Evolutionary conservation across 2,888 invertebrate genomes (phyloP).

Genomic region (Anaspis maculata): DNA sequence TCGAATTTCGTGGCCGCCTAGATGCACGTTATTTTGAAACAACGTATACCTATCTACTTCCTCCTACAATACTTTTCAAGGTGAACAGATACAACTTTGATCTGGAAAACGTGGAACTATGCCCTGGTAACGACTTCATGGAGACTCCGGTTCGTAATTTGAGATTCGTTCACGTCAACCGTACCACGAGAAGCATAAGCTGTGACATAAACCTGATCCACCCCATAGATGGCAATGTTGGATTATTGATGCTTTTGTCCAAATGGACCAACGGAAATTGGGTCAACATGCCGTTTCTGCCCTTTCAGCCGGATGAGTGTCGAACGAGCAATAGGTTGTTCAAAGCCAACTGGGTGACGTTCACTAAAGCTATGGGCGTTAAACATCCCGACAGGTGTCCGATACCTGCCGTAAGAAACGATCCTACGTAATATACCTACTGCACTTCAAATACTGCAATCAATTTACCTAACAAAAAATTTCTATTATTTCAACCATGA

Average conservation of each 20-base stretch:
- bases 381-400: constrained; percentile 1
- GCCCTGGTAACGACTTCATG: constrained; percentile 11
- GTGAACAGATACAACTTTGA: no score
- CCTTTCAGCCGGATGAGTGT: constrained; percentile 2
- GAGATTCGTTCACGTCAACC: constrained; percentile 8
- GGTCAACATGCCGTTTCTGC: constrained; percentile 14
- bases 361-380: background rate
- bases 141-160: constrained; percentile 9
- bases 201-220: constrained; percentile 9
- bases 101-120: constrained; percentile 2
- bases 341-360: background rate
- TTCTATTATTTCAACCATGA: background rate
- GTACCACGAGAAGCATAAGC: constrained; percentile 14
- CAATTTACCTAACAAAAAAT: background rate
- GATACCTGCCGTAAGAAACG: constrained; percentile 1
- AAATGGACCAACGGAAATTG: constrained; percentile 15
- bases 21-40: no score
- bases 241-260: constrained; percentile 8
- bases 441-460: no score
- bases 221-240: constrained; percentile 15
- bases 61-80: no score
- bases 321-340: background rate
- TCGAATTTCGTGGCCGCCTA: no score
- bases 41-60: no score
- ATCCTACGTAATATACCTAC: no score